phyloP scores from a whole-genome alignment of 2,797 vertebrate genomes.

The Buphagus erythrorhynchus region DNA sequence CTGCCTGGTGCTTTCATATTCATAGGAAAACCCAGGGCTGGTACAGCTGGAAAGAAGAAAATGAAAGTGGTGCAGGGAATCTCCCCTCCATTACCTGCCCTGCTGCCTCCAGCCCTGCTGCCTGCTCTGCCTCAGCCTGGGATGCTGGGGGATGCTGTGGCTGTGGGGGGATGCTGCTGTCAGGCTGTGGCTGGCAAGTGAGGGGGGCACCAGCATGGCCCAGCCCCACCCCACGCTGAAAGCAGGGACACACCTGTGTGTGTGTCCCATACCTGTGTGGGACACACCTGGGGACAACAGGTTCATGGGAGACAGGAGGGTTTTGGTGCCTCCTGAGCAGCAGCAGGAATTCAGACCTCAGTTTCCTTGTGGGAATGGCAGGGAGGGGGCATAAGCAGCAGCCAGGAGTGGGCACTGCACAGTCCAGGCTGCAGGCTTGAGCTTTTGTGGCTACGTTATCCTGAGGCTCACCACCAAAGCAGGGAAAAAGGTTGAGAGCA shows the following conservation, averaged over 20 bases:
- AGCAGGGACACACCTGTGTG: accelerated
- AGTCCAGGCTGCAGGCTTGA: accelerated
- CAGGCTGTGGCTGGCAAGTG: accelerated
- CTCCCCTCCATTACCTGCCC: background rate
- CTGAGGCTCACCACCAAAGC: background rate
- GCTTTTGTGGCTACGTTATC: background rate
- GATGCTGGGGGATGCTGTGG: accelerated
- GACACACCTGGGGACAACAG: background rate
- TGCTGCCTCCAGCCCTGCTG: background rate
- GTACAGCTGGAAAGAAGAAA: background rate
- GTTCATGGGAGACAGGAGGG: accelerated
- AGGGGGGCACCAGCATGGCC: background rate
- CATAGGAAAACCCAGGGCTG: background rate
- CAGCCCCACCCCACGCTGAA: accelerated
- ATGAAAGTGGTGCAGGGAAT: background rate
- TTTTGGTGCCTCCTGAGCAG: accelerated
- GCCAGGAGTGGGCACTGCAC: background rate
- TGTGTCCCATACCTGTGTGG: no score
- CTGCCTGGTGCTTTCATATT: background rate
- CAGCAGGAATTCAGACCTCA: background rate
- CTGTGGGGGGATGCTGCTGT: accelerated
- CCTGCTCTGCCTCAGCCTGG: accelerated
- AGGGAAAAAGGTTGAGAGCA: background rate
- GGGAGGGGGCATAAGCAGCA: background rate
- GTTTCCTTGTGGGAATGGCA: background rate